Conservation (phyloP, 2,888 invertebrate species). For the Blastobasis adustella region DNA sequence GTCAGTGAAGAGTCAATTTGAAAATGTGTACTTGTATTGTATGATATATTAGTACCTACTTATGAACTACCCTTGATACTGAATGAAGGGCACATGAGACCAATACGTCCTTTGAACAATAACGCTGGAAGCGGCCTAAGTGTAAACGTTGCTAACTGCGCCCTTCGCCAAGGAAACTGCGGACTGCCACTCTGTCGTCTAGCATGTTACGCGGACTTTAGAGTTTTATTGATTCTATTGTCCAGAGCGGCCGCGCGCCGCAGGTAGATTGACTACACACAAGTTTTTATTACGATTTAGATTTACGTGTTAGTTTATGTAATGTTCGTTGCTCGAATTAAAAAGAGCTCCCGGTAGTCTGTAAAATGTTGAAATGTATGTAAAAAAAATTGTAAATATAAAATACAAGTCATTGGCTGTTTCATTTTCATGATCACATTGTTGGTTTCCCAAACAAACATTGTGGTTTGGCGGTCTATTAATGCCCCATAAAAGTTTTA, state of each 20-base stretch:
- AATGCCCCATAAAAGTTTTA: slow-evolving; percentile 26
- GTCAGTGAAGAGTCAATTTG: slow-evolving; percentile 54
- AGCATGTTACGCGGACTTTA: slow-evolving; percentile 41
- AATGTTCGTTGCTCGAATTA: slow-evolving; percentile 75
- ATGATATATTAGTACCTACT: slow-evolving; percentile 25
- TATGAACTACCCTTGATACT: slow-evolving; percentile 22
- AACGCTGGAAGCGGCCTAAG: slow-evolving; percentile 66
- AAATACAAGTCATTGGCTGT: slow-evolving; percentile 60
- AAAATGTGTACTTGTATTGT: slow-evolving; percentile 43
- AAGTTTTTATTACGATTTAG: slow-evolving; percentile 71
- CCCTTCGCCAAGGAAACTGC: slow-evolving; percentile 55
- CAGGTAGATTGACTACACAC: slow-evolving; percentile 63
- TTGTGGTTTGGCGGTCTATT: slow-evolving; percentile 18
- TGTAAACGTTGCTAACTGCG: slow-evolving; percentile 52
- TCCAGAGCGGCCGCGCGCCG: slow-evolving; percentile 46
- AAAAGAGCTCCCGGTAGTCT: slow-evolving; percentile 73
- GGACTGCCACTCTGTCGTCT: slow-evolving; percentile 59
- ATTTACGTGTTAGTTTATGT: slow-evolving; percentile 74
- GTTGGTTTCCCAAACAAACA: slow-evolving; percentile 28
- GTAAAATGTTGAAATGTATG: slow-evolving; percentile 74
- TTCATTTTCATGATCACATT: slow-evolving; percentile 48
- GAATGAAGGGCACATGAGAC: slow-evolving; percentile 48
- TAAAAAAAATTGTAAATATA: slow-evolving; percentile 71
- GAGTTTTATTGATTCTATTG: slow-evolving; percentile 72
- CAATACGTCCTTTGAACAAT: slow-evolving; percentile 64